Evolutionary conservation across 2,113 vertebrate genomes (phyloP).

Genomic region (Anoplopoma fimbria): DNA sequence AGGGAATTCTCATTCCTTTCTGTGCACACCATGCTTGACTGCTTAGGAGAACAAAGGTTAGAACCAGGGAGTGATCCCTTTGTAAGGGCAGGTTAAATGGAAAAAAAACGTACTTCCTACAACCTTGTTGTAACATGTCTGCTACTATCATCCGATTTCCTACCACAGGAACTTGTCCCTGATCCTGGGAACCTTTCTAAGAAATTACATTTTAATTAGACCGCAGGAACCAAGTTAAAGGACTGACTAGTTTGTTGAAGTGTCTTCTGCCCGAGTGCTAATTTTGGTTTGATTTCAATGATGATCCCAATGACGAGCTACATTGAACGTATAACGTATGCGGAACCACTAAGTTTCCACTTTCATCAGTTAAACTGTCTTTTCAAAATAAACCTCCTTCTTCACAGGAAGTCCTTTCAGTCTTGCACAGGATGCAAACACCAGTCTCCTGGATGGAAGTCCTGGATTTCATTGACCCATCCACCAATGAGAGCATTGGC

Average conservation of each 20-base stretch:
- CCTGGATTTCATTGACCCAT: too few relatives aligned
- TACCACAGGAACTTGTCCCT: not conserved
- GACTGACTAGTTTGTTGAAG: not conserved
- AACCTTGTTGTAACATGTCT: not conserved
- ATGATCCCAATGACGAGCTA: too few relatives aligned
- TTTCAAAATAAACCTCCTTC: too few relatives aligned
- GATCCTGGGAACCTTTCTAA: not conserved
- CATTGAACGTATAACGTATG: too few relatives aligned
- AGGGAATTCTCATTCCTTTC: slow-evolving; percentile 7
- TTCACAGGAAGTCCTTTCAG: too few relatives aligned
- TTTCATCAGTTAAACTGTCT: too few relatives aligned
- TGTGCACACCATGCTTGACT: slow-evolving; percentile 1
- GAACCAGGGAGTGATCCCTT: not conserved
- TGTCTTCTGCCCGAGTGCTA: not conserved
- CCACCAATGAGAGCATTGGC: too few relatives aligned
- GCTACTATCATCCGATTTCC: not conserved
- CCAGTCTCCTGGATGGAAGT: too few relatives aligned
- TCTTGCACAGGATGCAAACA: too few relatives aligned
- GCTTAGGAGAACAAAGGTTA: slow-evolving; percentile 45
- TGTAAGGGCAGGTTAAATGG: slow-evolving; percentile 9
- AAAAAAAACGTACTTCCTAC: not conserved
- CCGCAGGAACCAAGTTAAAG: not conserved
- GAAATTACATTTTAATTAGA: not conserved
- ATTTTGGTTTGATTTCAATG: not conserved
- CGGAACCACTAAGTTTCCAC: too few relatives aligned